A percentile compares a stretch with the other conserved stretches of the same genome.
Evolutionary conservation across 1,140 invertebrate genomes (phyloP).

Genomic region (Ostrea edulis): DNA sequence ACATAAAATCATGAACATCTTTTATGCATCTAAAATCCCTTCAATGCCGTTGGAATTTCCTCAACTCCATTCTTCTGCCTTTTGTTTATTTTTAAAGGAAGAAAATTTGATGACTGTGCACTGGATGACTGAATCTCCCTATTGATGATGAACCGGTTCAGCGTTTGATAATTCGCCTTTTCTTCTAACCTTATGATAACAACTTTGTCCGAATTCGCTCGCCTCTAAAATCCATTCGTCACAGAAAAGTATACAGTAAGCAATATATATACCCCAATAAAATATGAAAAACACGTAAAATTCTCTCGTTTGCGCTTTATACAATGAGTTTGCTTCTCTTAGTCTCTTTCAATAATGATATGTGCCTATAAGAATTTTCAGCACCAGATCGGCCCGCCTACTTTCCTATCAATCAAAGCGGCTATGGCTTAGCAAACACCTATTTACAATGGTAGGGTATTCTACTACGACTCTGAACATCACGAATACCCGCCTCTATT

Average conservation of each 20-base stretch:
- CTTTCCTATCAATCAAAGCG: conserved; percentile 20
- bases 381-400: neutral
- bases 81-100: conserved; percentile 21
- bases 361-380: conserved; percentile 37
- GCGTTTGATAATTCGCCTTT: conserved; percentile 3
- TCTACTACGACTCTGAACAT: neutral
- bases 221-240: conserved; percentile 22
- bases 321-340: conserved; percentile 29
- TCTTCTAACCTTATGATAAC: neutral
- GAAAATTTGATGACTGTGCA: conserved; percentile 25
- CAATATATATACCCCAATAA: conserved; percentile 24
- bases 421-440: conserved; percentile 13
- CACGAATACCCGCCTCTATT: neutral
- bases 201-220: neutral
- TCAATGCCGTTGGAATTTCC: conserved; percentile 23
- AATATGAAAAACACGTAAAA: conserved; percentile 19
- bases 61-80: conserved; percentile 6
- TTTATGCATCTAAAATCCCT: neutral
- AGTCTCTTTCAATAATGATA: conserved; percentile 37
- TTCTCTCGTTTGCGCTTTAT: conserved; percentile 34
- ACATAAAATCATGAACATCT: conserved; percentile 29
- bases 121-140: neutral
- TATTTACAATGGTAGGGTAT: conserved; percentile 34
- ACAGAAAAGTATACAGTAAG: neutral
- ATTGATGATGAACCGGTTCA: neutral